Base-by-base conservation (phyloP, 1,140 invertebrate species). In the Venturia canescens region DNA sequence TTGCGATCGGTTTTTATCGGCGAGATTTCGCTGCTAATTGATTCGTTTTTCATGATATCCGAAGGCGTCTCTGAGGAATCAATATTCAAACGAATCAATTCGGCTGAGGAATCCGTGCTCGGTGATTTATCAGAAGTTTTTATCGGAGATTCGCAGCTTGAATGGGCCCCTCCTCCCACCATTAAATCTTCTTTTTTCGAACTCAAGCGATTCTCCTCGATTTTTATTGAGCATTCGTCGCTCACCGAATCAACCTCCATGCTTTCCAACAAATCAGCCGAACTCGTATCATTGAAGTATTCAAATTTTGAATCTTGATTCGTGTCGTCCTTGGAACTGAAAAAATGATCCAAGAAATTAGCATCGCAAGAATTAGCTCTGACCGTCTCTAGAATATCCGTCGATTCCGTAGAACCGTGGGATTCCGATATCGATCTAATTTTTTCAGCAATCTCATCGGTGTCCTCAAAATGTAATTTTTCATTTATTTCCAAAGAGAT, bases 341-440 rank as follows among this genome's bases (percentile, higher is more conserved):
- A 16, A 31, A 69, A 31, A 15, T 29, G 66, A 26, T 77, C 75
- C 31, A 77, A 77, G 44, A 77, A 63, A 48, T 66, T 31, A 16
- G 75, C 29, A 4, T 77, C 75, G 34, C 75, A 77, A 26, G 75
- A 77, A 44, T 77, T 77, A 0, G 75, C 75, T 63, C 75, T 77
- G 57, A 77, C 75, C 5, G 70, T 66, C 13, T 76, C 23, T 1
- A 80, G 11, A 15, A 80, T 27, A 18, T 80, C 80, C 21, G 80
- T 81, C 3, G 80, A 31, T 77, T 81, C 75, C 57, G 75, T 77
- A 3, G 79, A 83, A 48, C 87, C 85, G 6, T 85, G 66, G 50
- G 87, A 87, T n/a, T 87, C 85, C 1, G 83, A 86, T 27, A 88
- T 76, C 9, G 87, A 77, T 15, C 75, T 29, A 3, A 31, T 77